Base-by-base conservation (phyloP, 2,888 invertebrate species). In the Pheosia gnoma region DNA sequence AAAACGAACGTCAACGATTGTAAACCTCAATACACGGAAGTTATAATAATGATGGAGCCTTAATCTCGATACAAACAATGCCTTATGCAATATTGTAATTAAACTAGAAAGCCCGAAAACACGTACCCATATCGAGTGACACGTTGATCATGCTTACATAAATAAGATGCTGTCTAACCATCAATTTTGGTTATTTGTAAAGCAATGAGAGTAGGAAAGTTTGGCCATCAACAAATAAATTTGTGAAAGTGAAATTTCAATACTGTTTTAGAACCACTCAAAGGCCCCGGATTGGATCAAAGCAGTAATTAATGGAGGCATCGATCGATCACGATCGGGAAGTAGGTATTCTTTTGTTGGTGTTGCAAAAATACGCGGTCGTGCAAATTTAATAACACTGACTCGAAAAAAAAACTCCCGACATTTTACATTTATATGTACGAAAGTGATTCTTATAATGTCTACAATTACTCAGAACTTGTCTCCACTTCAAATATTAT, bases 241-340 rank as follows among this genome's bases (percentile, higher is more conserved):
- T 74, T 61, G 92, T 88, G 92, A 92, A 92, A 91, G 92, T 89
- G 79, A 84, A 85, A 86, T 88, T 88, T 88, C 85, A 87, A 87
- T 87, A 87, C 80, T 83, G 83, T 87, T 87, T 85, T 86, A 86
- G 83, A 87, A 77, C 74, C 81, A 73, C 81, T 77, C 80, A 84
- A 84, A 83, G 83, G 83, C 79, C 81, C 77, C 77, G 74, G 72
- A 74, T 75, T 72, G 74, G 78, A 82, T 81, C 80, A 84, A 82
- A 84, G 79, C 69, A 81, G 81, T 86, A 90, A 89, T 91, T 92
- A 91, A 88, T 88, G 81, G 83, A 87, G 73, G 81, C 85, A 86
- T 90, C 89, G 86, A 89, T 90, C 90, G 88, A 61, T 61, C 70
- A 69, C 72, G 68, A 64, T 68, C 65, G 67, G 66, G 25, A 63